These are phyloP conservation scores for Drosophila barbarae DNA, from an alignment of 2,888 invertebrate species.

Conservation along the genomic window DNA sequence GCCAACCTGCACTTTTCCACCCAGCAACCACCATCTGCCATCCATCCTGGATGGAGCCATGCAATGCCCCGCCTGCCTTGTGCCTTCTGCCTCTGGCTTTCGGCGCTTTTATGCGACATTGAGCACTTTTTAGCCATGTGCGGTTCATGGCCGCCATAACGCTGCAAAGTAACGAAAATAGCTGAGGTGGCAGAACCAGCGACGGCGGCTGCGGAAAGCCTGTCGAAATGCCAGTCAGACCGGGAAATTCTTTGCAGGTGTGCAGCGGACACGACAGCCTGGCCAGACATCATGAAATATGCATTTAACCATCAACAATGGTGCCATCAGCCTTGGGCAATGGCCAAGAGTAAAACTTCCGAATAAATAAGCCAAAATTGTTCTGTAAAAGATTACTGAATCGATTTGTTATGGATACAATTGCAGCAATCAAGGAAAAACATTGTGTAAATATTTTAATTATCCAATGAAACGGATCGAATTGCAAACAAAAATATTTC, in stretches of 20 bases:
- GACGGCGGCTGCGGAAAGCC: slow-evolving; percentile 40
- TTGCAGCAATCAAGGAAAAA: slow-evolving; percentile 38
- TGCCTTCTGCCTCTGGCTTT: slow-evolving; percentile 16
- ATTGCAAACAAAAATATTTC: slow-evolving; percentile 20
- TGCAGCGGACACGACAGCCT: slow-evolving; percentile 31
- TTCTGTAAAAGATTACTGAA: slow-evolving; percentile 14
- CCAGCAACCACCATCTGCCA: slow-evolving; percentile 10
- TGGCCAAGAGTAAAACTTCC: slow-evolving; percentile 34
- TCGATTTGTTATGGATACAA: slow-evolving; percentile 19
- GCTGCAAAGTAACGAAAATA: slow-evolving; percentile 53
- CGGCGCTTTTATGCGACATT: slow-evolving; percentile 48
- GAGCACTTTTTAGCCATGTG: slow-evolving; percentile 45
- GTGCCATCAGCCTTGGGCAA: slow-evolving; percentile 48
- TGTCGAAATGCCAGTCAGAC: slow-evolving; percentile 66
- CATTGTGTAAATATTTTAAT: slow-evolving; percentile 32
- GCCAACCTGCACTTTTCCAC: slow-evolving; percentile 25
- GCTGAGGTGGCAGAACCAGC: slow-evolving; percentile 41
- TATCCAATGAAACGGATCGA: slow-evolving; percentile 28
- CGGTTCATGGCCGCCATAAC: slow-evolving; percentile 49
- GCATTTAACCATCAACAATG: slow-evolving; percentile 54
- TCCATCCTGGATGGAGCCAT: not conserved
- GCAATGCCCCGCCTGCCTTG: not conserved
- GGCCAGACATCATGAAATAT: slow-evolving; percentile 54
- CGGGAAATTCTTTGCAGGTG: slow-evolving; percentile 23
- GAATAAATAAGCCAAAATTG: slow-evolving; percentile 15